phyloP scores from a whole-genome alignment of 2,797 vertebrate genomes.

The Diglossa cyanea region DNA sequence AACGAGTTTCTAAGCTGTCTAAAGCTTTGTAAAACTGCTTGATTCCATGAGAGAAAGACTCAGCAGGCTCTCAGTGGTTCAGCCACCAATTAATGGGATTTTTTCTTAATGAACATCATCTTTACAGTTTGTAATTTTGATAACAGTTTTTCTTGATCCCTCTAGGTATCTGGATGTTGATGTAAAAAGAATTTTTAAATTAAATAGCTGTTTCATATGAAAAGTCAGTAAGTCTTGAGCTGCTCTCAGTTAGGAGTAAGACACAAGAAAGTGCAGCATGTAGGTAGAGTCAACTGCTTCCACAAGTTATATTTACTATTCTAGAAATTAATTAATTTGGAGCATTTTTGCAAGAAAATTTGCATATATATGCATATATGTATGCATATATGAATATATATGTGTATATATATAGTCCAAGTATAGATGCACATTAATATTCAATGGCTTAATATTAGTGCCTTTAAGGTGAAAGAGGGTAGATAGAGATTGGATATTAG shows the following conservation, averaged over 20 bases:
- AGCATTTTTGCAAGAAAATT: background rate
- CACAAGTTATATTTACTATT: background rate
- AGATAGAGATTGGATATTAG: background rate
- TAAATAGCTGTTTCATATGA: background rate
- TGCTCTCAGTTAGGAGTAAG: background rate
- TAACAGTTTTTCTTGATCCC: background rate
- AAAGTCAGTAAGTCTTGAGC: background rate
- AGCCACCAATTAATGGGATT: rapidly evolving
- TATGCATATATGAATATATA: background rate
- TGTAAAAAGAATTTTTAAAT: background rate
- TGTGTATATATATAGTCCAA: background rate
- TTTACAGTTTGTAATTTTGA: background rate
- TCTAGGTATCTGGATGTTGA: background rate
- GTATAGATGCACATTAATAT: background rate
- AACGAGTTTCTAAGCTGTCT: background rate
- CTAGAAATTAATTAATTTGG: background rate
- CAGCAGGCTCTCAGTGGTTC: background rate
- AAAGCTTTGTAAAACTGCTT: background rate
- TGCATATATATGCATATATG: background rate
- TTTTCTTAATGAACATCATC: background rate
- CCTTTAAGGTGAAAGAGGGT: background rate
- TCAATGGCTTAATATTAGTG: background rate
- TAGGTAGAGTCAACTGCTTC: background rate
- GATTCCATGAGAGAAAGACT: background rate
- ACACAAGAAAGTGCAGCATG: background rate